Conservation (phyloP, 2,797 vertebrate genomes). For the Sylvia borin region DNA sequence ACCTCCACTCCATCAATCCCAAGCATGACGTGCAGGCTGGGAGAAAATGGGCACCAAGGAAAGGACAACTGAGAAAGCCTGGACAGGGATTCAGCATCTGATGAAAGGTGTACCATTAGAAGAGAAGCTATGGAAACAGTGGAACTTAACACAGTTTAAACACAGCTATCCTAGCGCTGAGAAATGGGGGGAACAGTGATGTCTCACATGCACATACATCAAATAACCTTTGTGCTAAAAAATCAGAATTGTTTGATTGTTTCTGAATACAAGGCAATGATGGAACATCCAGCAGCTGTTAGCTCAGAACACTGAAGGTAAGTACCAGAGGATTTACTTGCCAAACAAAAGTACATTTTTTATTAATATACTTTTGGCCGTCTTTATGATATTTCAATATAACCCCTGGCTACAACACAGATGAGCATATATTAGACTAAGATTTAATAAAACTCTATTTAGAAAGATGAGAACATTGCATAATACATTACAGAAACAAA, state of each 20-base stretch:
- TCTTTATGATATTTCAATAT: constrained; percentile 35
- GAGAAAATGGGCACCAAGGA: background rate
- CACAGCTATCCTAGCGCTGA: background rate
- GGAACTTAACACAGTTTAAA: background rate
- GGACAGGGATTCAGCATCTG: background rate
- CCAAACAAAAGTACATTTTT: constrained; percentile 45
- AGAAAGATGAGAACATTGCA: constrained; percentile 43
- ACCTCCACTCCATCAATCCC: background rate
- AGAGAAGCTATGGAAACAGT: background rate
- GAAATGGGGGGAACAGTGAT: accelerated
- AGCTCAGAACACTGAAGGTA: background rate
- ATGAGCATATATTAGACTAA: constrained; percentile 9
- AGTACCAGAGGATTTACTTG: background rate
- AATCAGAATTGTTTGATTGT: background rate
- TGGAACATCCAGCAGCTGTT: background rate
- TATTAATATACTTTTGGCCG: constrained; percentile 57
- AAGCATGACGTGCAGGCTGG: background rate
- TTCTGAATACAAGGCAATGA: background rate
- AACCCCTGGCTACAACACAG: constrained; percentile 42
- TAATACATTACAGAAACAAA: constrained; percentile 33
- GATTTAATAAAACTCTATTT: constrained; percentile 54
- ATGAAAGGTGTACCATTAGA: background rate
- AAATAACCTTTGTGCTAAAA: background rate
- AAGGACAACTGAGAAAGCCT: background rate
- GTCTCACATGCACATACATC: accelerated